Base-by-base conservation (phyloP, 2,797 vertebrate species). In the Hozukius guyotensis region DNA sequence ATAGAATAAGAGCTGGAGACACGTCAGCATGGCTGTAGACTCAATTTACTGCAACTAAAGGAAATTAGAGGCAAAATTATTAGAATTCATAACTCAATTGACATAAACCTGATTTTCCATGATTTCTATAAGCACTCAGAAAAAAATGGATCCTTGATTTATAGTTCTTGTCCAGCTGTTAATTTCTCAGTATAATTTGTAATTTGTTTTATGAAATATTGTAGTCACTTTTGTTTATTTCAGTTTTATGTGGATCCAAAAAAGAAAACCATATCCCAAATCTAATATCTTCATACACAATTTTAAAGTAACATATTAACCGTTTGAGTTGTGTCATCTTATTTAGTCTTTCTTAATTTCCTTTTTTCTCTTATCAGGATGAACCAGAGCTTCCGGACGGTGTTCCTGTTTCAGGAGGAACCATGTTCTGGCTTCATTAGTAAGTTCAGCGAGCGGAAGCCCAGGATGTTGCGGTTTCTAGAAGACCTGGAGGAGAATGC, bases 401-500 rank as follows among this genome's bases (percentile, higher is more conserved):
- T 87, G n/a, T 95, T 88, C 72, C 22, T 95, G 61, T 95, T 96
- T 55, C 76, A 78, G 27, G 80, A 85, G 0, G 53, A 84, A 0
- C 29, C 77, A 0, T 63, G 46, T 10, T 38, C 31, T 2, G 6
- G 3, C 22, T 96, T 95, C 81, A 90, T 93, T 2, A 4, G 10
- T 1, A 16, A 84, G 65, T 94, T 95, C 13, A 83, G 24, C 0
- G 1, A 86, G n/a, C 42, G 88, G 1, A 22, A 49, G 12, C 25
- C 80, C 66, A 64, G 76, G 64, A 95, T 96, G 93, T 64, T 83
- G 38, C 18, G 88, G 86, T 94, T 83, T 71, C 91, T 96, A 2
- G 25, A 46, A 0, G 81, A 90, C 6, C 56, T 96, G 76, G 94
- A 96, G 67, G 78, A 83, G 42, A 65, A 2, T 7, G 94, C 94